Evolutionary conservation across 2,797 vertebrate genomes (phyloP).

Genomic region (Propithecus perrieri): DNA sequence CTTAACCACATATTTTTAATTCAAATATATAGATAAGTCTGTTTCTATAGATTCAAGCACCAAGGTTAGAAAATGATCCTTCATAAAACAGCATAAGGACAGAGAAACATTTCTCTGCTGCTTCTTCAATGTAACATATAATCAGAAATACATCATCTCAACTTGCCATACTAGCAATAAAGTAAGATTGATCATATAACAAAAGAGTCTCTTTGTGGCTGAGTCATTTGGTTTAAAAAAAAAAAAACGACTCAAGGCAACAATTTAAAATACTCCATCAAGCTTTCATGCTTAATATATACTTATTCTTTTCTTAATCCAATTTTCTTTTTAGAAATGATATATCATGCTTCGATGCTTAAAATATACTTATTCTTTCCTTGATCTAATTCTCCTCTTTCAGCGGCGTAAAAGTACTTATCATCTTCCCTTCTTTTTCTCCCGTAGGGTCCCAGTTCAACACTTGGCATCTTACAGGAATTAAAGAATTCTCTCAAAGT

Average conservation of each 20-base stretch:
- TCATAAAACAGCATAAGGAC: conserved; percentile 14
- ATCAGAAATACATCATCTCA: conserved; percentile 22
- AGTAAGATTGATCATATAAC: conserved; percentile 55
- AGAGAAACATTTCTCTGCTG: not conserved
- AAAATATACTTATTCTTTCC: conserved; percentile 48
- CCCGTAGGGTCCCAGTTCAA: not conserved
- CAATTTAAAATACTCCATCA: conserved; percentile 62
- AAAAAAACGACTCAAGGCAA: conserved; percentile 60
- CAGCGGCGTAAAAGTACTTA: not conserved
- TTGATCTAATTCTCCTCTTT: conserved; percentile 46
- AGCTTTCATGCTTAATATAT: conserved; percentile 47
- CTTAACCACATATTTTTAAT: conserved; percentile 42
- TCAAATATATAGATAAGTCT: not conserved
- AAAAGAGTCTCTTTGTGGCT: conserved; percentile 49
- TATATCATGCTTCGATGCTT: conserved; percentile 49
- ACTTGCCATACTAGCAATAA: conserved; percentile 26
- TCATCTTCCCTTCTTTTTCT: conserved; percentile 43
- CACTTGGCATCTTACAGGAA: not conserved
- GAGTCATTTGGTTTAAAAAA: conserved; percentile 51
- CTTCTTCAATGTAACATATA: not conserved
- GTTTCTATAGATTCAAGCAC: conserved; percentile 18
- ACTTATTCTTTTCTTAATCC: conserved; percentile 59
- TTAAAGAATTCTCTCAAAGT: not conserved
- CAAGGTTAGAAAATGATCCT: not conserved
- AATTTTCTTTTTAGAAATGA: conserved; percentile 57